Percentiles rank a stretch among this genome's conserved stretches.
Conservation (phyloP, 2,888 invertebrate species). For the Morpho deidamia region DNA sequence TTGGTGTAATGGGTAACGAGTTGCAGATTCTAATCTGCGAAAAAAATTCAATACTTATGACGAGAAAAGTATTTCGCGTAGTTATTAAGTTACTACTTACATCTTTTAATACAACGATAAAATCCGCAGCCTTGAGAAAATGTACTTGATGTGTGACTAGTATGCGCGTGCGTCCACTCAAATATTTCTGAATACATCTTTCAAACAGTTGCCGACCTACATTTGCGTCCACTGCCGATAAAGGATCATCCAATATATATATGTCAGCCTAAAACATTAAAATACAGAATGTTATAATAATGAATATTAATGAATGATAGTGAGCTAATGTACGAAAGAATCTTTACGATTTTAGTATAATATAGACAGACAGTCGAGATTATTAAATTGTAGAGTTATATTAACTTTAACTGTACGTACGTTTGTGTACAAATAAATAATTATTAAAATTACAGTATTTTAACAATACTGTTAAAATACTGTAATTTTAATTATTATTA, state of each 20-base stretch:
- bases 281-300: neutral
- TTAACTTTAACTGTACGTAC: neutral
- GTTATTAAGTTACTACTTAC: slow-evolving; percentile 31
- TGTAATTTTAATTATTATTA: no score
- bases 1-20: no score
- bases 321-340: no score
- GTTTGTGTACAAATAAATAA: neutral
- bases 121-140: slow-evolving; percentile 62
- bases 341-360: no score
- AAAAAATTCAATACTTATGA: neutral
- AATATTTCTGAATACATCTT: slow-evolving; percentile 81
- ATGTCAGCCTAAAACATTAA: slow-evolving; percentile 80
- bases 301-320: no score
- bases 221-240: slow-evolving; percentile 89
- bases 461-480: no score
- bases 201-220: slow-evolving; percentile 87
- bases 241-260: slow-evolving; percentile 88
- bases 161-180: slow-evolving; percentile 83
- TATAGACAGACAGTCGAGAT: no score
- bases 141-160: slow-evolving; percentile 93
- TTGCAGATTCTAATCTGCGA: neutral
- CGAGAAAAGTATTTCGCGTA: no score
- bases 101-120: slow-evolving; percentile 76
- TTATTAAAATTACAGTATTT: no score
- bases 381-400: no score